Percentiles rank a stretch among this genome's conserved stretches.
These are phyloP conservation scores for Notothenia rossii DNA, from an alignment of 2,113 vertebrate species.

Conservation along the genomic window DNA sequence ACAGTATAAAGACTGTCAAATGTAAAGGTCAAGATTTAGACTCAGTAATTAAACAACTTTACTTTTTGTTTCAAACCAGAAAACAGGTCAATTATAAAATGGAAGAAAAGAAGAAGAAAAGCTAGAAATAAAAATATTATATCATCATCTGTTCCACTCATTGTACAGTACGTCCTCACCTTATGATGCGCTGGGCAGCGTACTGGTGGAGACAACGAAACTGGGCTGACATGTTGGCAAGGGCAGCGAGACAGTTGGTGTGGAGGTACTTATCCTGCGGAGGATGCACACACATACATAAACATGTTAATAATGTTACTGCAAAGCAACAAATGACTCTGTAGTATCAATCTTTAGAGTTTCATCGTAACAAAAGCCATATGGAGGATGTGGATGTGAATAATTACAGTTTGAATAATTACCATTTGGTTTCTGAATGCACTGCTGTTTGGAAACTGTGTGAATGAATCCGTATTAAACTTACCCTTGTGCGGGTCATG, in stretches of 20 bases:
- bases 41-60: background rate
- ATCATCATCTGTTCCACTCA: background rate
- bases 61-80: background rate
- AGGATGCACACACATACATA: slow-evolving; percentile 21
- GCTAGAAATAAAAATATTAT: background rate
- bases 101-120: background rate
- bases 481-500: slow-evolving; percentile 98
- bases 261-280: slow-evolving; percentile 98
- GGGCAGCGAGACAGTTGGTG: slow-evolving; percentile 96
- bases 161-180: slow-evolving; percentile 82
- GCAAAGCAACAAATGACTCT: background rate
- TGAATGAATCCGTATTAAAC: slow-evolving; percentile 28
- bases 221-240: slow-evolving; percentile 98
- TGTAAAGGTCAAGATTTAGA: background rate
- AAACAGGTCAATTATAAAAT: background rate
- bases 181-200: slow-evolving; percentile 98
- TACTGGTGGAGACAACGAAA: slow-evolving; percentile 98
- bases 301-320: background rate
- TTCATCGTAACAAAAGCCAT: background rate
- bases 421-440: background rate
- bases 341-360: background rate
- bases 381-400: background rate
- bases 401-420: background rate
- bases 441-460: background rate
- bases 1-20: background rate